These are phyloP conservation scores for Hydrochoerus hydrochaeris DNA, from an alignment of 2,113 vertebrate species.

Conservation along the genomic window DNA sequence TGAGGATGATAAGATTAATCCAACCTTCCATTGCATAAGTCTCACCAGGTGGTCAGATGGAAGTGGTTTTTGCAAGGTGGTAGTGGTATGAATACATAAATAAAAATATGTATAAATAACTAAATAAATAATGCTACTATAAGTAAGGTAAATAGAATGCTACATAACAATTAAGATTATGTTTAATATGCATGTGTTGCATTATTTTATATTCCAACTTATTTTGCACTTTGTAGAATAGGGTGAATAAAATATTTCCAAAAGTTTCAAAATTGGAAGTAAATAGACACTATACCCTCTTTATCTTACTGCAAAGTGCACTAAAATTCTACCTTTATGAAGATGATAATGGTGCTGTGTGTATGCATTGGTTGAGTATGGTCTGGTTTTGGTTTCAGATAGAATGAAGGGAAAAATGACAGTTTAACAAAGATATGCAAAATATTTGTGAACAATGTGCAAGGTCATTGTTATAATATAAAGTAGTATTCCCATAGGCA, in stretches of 20 bases:
- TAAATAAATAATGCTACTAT: background rate
- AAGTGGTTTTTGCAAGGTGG: accelerated
- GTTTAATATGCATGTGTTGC: too few relatives aligned
- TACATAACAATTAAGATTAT: background rate
- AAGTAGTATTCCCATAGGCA: background rate
- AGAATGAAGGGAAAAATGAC: background rate
- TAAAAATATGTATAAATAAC: background rate
- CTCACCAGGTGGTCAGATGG: accelerated
- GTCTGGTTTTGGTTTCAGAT: background rate
- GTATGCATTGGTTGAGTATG: background rate
- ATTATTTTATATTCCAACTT: background rate
- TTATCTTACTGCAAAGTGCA: background rate
- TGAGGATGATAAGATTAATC: background rate
- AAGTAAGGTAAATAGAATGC: background rate
- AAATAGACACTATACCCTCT: background rate
- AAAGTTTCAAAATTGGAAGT: too few relatives aligned
- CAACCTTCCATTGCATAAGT: accelerated
- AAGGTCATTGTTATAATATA: background rate
- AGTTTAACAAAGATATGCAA: background rate
- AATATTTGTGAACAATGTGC: background rate
- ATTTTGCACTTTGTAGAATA: background rate
- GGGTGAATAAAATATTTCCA: background rate
- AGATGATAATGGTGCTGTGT: background rate
- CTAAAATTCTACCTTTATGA: background rate
- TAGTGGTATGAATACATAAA: background rate